A percentile compares a stretch with the other conserved stretches of the same genome.
Evolutionary conservation across 2,113 vertebrate species (phyloP).

Genomic region (Phaetusa simplex): DNA sequence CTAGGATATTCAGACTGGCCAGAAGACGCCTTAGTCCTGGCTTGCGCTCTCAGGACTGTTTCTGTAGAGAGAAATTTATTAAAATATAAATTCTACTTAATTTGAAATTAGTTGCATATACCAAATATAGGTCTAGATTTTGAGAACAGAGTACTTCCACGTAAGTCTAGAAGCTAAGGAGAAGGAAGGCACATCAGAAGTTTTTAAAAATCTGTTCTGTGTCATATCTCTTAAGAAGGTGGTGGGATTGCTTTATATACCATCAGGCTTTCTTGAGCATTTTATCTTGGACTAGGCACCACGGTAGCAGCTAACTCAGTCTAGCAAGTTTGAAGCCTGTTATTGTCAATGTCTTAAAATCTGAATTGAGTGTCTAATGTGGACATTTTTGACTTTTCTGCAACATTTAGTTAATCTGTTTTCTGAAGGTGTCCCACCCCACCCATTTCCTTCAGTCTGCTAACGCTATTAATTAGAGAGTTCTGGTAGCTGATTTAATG

Average conservation of each 20-base stretch:
- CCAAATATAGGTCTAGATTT: background rate
- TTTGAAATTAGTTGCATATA: background rate
- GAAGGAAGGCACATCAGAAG: background rate
- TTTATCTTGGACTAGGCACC: background rate
- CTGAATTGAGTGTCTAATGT: background rate
- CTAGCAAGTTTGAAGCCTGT: background rate
- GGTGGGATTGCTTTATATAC: background rate
- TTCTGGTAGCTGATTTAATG: slow-evolving; percentile 29
- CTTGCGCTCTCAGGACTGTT: background rate
- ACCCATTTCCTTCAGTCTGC: background rate
- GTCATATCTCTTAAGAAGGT: background rate
- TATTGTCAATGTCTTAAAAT: background rate
- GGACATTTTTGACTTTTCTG: background rate
- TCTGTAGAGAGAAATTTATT: background rate
- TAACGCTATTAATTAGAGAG: slow-evolving; percentile 3
- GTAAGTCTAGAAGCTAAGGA: background rate
- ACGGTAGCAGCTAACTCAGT: background rate
- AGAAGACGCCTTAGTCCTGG: background rate
- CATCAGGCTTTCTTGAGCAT: background rate
- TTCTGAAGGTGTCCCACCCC: background rate
- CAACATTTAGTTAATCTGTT: slow-evolving; percentile 43
- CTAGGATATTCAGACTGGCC: background rate
- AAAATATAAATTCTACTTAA: background rate
- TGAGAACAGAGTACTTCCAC: background rate
- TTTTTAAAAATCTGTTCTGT: background rate